Evolutionary conservation across 2,888 invertebrate species (phyloP).

Genomic region (Zaprionus bogoriensis): DNA sequence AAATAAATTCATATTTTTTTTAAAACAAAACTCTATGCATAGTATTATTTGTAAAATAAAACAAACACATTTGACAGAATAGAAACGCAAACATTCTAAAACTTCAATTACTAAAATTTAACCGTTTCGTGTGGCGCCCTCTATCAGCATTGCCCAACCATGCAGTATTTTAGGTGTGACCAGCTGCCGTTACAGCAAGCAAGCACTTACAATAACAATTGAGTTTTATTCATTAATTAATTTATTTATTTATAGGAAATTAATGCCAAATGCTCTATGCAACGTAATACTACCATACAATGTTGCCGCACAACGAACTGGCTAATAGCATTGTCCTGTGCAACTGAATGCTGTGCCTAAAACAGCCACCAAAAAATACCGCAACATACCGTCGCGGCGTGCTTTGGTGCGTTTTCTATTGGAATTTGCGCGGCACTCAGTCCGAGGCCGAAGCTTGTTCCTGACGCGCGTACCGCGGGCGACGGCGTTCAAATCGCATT

Average conservation of each 20-base stretch:
- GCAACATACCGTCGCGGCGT: constrained; percentile 11
- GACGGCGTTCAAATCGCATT: constrained; percentile 60
- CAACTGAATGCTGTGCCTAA: constrained; percentile 6
- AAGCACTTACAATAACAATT: background rate
- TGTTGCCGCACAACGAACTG: background rate
- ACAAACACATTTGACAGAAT: no score
- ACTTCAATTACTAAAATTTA: constrained; percentile 37
- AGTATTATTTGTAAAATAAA: no score
- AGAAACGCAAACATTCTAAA: no score
- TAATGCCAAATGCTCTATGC: background rate
- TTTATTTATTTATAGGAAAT: background rate
- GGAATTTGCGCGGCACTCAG: constrained; percentile 54
- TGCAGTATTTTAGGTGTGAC: constrained; percentile 23
- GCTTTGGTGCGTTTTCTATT: constrained; percentile 26
- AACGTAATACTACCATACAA: background rate
- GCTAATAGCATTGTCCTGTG: background rate
- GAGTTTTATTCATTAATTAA: background rate
- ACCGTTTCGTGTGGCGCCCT: constrained; percentile 34
- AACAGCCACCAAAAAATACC: no score
- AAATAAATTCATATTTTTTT: no score
- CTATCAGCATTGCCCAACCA: constrained; percentile 1
- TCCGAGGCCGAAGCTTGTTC: constrained; percentile 63
- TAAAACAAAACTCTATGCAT: background rate
- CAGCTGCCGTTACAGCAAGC: no score
- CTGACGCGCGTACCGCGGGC: constrained; percentile 81